Evolutionary conservation across 2,888 invertebrate species (phyloP).

Genomic region (Synergus umbraculus): DNA sequence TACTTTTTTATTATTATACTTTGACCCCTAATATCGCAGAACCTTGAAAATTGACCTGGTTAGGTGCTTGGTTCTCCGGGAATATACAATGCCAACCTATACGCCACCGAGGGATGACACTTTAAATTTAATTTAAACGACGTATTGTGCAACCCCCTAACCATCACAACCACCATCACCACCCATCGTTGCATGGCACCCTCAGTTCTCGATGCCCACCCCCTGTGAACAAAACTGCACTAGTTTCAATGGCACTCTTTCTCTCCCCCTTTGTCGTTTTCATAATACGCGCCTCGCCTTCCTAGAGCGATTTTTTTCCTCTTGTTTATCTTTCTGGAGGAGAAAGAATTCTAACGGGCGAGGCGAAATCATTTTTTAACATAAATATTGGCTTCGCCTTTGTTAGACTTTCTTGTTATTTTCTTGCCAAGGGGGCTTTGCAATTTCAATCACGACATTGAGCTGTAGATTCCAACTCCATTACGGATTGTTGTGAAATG

Average conservation of each 20-base stretch:
- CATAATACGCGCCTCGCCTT: conserved; percentile 51
- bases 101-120: conserved; percentile 67
- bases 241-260: conserved; percentile 56
- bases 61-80: conserved; percentile 14
- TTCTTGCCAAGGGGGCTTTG: conserved; percentile 31
- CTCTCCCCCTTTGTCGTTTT: conserved; percentile 51
- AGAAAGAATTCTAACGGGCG: conserved; percentile 50
- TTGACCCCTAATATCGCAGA: background rate
- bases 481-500: conserved; percentile 16
- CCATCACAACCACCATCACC: conserved; percentile 50
- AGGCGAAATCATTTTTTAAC: conserved; percentile 67
- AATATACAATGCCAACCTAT: conserved; percentile 61
- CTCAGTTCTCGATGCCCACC: conserved; percentile 50
- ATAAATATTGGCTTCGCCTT: conserved; percentile 70
- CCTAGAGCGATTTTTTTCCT: conserved; percentile 45
- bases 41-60: conserved; percentile 11
- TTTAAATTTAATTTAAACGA: conserved; percentile 73
- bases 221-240: conserved; percentile 55
- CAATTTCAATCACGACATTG: conserved; percentile 19
- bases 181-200: conserved; percentile 51
- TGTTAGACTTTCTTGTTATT: conserved; percentile 43
- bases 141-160: conserved; percentile 62
- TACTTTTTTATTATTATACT: background rate
- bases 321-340: conserved; percentile 63
- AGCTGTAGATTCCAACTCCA: background rate